These are phyloP conservation scores for Pelecanoides urinatrix DNA, from an alignment of 2,113 vertebrate genomes.

Conservation along the genomic window DNA sequence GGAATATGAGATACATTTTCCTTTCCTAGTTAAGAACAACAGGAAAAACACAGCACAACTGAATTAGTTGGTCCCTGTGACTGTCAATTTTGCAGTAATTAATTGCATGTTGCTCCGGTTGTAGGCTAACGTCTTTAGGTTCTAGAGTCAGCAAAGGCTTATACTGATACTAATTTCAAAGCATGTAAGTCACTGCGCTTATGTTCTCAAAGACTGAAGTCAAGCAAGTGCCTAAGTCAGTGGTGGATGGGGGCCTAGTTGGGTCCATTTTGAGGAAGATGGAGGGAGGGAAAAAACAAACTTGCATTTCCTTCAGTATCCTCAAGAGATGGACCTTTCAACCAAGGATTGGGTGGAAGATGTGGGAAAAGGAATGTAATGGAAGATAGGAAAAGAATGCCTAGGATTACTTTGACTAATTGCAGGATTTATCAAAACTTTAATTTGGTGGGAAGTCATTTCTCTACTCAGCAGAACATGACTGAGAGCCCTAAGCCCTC, in stretches of 20 bases:
- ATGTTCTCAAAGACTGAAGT: not conserved
- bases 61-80: not conserved
- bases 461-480: not conserved
- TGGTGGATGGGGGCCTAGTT: not conserved
- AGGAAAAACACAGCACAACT: not conserved
- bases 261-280: not conserved
- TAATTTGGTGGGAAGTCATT: not conserved
- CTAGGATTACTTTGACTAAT: not conserved
- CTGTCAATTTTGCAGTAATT: not conserved
- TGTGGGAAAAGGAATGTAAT: not conserved
- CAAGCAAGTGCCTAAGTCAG: not conserved
- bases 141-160: not conserved
- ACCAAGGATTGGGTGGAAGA: not conserved
- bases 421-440: not conserved
- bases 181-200: accelerated
- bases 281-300: not conserved
- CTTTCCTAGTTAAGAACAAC: not conserved
- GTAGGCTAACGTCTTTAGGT: not conserved
- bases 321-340: not conserved
- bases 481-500: not conserved
- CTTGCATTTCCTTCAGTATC: not conserved
- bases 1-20: not conserved
- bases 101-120: not conserved
- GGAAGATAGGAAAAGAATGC: not conserved
- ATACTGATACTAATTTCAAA: not conserved